Base-by-base conservation (phyloP, 2,113 vertebrate genomes). In the Pyrgilauda ruficollis region DNA sequence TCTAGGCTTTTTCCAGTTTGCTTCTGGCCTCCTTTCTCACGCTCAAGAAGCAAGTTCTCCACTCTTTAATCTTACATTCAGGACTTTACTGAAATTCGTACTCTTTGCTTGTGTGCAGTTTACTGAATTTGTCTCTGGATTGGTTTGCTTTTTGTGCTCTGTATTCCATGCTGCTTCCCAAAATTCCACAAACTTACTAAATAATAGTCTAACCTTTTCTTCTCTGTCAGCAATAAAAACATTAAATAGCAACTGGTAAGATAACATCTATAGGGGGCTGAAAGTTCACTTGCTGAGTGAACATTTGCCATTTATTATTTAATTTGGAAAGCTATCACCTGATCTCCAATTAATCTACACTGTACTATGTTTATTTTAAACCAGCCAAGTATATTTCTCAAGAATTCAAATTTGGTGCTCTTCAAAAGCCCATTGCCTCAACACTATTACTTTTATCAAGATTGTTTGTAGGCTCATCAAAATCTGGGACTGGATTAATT, bases 281-380 rank as follows among this genome's bases (percentile, higher is more conserved):
- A 80, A 94, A 66, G 18, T 80, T 83, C 47, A 63, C 33, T 87
- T 31, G 12, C 46, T 44, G 39, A 70, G 37, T 44, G 67, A 66
- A 56, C 26, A 37, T 35, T 47, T 76, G 37, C 63, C 23, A 35
- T 84, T 82, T 66, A 41, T 44, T 91, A 6, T 87, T 85, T 82
- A 13, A 85, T 81, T 93, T 78, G 39, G 87, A 87, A 83, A 86
- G 82, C 8, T 63, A 56, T 82, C 78, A 84, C 19, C 39, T 68
- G 63, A 7, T 73, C 53, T 85, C 22, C 49, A 86, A 43, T 79
- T 85, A 41, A n/a, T 76, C 41, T 91, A 24, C 14, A 30, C 56
- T 76, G 39, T 31, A 30, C 7, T 62, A 20, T 78, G 49, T 43
- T 93, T 93, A 58, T 93, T 92, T 95, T 83, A 94, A 93, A 90